Conservation (phyloP, 2,888 invertebrate species). For the Mesorhabditis spiculigera region DNA sequence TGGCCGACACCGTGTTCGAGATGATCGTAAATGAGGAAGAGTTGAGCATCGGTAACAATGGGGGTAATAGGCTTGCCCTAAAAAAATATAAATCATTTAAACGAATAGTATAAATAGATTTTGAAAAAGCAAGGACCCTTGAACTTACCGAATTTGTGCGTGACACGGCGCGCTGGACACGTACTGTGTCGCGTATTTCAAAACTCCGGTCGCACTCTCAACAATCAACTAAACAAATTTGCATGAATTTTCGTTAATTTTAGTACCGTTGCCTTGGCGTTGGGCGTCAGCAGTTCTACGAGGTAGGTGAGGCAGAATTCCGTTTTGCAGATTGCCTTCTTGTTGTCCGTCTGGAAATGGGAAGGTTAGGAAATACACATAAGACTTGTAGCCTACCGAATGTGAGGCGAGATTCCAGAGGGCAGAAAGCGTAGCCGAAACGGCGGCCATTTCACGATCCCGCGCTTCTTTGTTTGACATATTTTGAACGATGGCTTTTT, state of each 20-base stretch:
- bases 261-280: slow-evolving; percentile 25
- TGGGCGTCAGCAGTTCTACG: slow-evolving; percentile 29
- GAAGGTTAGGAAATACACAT: too few species aligned
- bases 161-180: slow-evolving; percentile 20
- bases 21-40: slow-evolving; percentile 47
- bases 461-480: too few species aligned
- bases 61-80: background rate
- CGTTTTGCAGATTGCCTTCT: slow-evolving; percentile 45
- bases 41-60: slow-evolving; percentile 37
- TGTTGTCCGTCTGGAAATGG: slow-evolving; percentile 29
- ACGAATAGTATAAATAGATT: too few species aligned
- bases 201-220: slow-evolving; percentile 49
- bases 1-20: slow-evolving; percentile 44
- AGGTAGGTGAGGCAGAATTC: slow-evolving; percentile 38
- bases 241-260: slow-evolving; percentile 5
- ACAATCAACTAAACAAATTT: slow-evolving; percentile 27
- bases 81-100: too few species aligned
- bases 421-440: slow-evolving; percentile 44
- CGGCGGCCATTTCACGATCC: slow-evolving; percentile 23
- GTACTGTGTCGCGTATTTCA: slow-evolving; percentile 47
- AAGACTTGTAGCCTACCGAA: slow-evolving; percentile 18
- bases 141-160: too few species aligned
- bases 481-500: too few species aligned
- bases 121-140: background rate
- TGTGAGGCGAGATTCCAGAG: slow-evolving; percentile 52